Evolutionary conservation across 1,140 invertebrate genomes (phyloP), one percentile per base, ranked within the genome.

Genomic region (Dreissena rostriformis): DNA sequence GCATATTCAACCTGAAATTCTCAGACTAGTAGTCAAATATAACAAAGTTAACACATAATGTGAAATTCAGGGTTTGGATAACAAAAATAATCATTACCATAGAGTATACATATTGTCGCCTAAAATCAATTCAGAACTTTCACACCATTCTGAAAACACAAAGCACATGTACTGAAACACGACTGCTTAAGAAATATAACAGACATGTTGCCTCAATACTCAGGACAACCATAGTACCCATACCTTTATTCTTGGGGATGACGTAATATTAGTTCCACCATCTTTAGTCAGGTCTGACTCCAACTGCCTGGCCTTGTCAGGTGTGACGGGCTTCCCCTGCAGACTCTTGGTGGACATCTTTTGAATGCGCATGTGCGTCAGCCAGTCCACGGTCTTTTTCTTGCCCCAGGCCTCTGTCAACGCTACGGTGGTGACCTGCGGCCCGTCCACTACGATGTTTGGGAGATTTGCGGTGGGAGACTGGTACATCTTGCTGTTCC

Each of bases 401-500:
- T 72, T 63, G 0, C 28, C 12, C 4, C 26, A n/a, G 11, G 71
- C 51, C 2, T 26, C 73, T 0, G 22, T 22, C 2, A 29, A 17
- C 10, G 26, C 15, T 39, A 49, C 11, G 10, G 24, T 24, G 7
- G 39, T 70, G 51, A 39, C 61, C 15, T 52, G 55, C 0, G 79
- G 79, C 1, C 80, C 80, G 52, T 84, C 82, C 39, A 84, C 51
- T 6, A 84, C 73, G 22, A 77, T 17, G 22, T 84, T 84, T 70
- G 82, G 82, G 0, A 84, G 52, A 72, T 84, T 84, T n/a, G 82
- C 72, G 17, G 82, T 84, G 0, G 82, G 82, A 2, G 82, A 84
- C 26, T 70, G 66, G 68, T 79, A 82, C 22, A 78, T 22, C 51
- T 28, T 24, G 12, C 17, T 28, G n/a, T 61, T 24, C 24, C 12